These are phyloP conservation scores for Agrilus planipennis DNA, from an alignment of 1,140 invertebrate genomes.

Conservation along the genomic window DNA sequence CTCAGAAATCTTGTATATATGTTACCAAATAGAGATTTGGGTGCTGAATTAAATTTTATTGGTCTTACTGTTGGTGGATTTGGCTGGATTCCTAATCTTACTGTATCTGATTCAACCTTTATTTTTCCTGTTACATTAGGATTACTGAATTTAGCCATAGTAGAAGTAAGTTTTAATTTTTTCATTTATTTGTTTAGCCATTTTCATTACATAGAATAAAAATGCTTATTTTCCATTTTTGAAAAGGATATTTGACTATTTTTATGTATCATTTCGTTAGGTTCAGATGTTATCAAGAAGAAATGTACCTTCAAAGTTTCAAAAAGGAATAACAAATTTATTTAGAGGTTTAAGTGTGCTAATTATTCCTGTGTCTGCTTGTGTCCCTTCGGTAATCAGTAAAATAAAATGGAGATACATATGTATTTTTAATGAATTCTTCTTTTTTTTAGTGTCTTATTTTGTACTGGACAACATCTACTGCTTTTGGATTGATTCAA, in stretches of 20 bases:
- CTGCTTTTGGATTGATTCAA: slow-evolving; percentile 56
- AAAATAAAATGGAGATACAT: background rate
- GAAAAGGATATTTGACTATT: slow-evolving; percentile 1
- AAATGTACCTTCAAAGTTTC: slow-evolving; percentile 41
- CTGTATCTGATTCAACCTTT: slow-evolving; percentile 51
- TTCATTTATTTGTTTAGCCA: too few relatives aligned
- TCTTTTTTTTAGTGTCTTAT: slow-evolving; percentile 46
- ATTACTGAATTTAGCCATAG: slow-evolving; percentile 56
- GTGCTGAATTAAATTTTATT: slow-evolving; percentile 45
- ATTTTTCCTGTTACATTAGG: slow-evolving; percentile 61
- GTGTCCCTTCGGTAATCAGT: slow-evolving; percentile 46
- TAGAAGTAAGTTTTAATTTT: slow-evolving; percentile 46
- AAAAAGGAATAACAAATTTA: slow-evolving; percentile 49
- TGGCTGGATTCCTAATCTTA: slow-evolving; percentile 71
- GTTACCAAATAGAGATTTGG: slow-evolving; percentile 45
- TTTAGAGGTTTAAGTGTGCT: slow-evolving; percentile 52
- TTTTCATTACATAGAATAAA: too few relatives aligned
- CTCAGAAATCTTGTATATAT: slow-evolving; percentile 69
- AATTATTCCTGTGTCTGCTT: slow-evolving; percentile 58
- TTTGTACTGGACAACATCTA: slow-evolving; percentile 73
- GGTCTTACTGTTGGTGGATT: slow-evolving; percentile 59
- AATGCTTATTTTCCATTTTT: slow-evolving; percentile 8
- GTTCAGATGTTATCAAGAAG: slow-evolving; percentile 46
- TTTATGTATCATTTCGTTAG: slow-evolving; percentile 14
- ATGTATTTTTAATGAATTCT: slow-evolving; percentile 3